Evolutionary conservation across 92 coral and sea anemone genomes (phyloP).

Genomic region (Epizoanthus rinbou): DNA sequence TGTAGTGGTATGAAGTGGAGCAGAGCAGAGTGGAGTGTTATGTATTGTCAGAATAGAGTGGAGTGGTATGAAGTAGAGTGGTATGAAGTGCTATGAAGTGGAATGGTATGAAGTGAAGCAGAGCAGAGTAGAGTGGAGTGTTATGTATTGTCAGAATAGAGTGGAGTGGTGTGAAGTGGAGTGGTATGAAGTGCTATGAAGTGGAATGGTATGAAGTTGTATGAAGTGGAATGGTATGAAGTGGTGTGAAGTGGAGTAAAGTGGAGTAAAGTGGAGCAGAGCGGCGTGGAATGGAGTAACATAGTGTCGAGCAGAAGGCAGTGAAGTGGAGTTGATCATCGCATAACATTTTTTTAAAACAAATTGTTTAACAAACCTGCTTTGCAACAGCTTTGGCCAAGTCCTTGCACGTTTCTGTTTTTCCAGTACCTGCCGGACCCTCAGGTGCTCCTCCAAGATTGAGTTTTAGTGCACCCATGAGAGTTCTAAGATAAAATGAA

Average conservation of each 20-base stretch:
- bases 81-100: not conserved
- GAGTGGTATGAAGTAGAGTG: not conserved
- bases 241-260: not conserved
- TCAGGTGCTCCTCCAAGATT: constrained; percentile 99
- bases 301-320: too few species aligned
- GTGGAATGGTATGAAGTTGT: constrained; percentile 3
- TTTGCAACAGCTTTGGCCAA: constrained; percentile 99
- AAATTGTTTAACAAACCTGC: constrained; percentile 71
- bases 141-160: too few species aligned
- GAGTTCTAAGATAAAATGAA: constrained; percentile 60
- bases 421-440: constrained; percentile 99
- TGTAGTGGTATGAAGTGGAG: too few species aligned
- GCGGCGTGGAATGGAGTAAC: too few species aligned
- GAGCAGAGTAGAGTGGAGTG: not conserved
- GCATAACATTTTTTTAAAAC: too few species aligned
- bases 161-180: not conserved
- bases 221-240: not conserved
- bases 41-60: not conserved
- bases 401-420: constrained; percentile 96
- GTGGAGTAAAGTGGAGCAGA: not conserved
- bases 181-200: too few species aligned
- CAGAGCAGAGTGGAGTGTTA: not conserved
- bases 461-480: constrained; percentile 96
- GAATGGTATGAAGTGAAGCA: constrained; percentile 1
- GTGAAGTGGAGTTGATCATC: too few species aligned